Percentiles rank a stretch among this genome's conserved stretches.
These are phyloP conservation scores for Drepana falcataria DNA, from an alignment of 2,888 invertebrate species.

Conservation along the genomic window DNA sequence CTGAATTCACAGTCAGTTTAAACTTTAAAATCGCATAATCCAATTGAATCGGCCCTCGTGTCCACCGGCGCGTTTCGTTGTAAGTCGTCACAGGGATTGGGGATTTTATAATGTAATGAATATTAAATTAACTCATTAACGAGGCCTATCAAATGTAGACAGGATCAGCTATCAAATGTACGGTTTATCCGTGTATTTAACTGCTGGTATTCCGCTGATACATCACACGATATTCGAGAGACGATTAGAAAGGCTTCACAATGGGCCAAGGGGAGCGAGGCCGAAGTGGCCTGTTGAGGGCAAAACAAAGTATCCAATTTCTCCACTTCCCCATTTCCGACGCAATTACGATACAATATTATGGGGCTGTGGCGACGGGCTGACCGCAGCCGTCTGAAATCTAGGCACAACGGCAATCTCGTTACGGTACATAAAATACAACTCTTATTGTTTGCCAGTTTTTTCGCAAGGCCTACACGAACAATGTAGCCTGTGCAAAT, in stretches of 20 bases:
- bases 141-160: not conserved
- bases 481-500: conserved; percentile 49
- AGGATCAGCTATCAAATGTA: not conserved
- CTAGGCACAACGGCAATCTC: conserved; percentile 63
- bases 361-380: conserved; percentile 50
- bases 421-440: conserved; percentile 66
- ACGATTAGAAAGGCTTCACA: conserved; percentile 68
- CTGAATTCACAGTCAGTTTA: conserved; percentile 46
- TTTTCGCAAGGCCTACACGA: conserved; percentile 60
- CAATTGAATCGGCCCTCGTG: conserved; percentile 51
- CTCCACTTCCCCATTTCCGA: conserved; percentile 72
- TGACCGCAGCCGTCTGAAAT: conserved; percentile 63
- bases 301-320: conserved; percentile 71
- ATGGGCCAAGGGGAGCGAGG: conserved; percentile 29
- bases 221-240: conserved; percentile 32
- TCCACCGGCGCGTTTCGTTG: conserved; percentile 44
- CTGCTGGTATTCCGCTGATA: not conserved
- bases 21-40: conserved; percentile 69
- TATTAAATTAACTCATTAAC: conserved; percentile 24
- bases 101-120: conserved; percentile 20
- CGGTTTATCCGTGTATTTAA: not conserved
- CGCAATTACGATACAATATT: conserved; percentile 66
- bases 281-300: conserved; percentile 39
- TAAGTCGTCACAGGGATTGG: conserved; percentile 30
- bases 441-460: conserved; percentile 56